A percentile compares a stretch with the other conserved stretches of the same genome.
Conservation (phyloP, 1,140 invertebrate species). For the Eupristina koningsbergeri region DNA sequence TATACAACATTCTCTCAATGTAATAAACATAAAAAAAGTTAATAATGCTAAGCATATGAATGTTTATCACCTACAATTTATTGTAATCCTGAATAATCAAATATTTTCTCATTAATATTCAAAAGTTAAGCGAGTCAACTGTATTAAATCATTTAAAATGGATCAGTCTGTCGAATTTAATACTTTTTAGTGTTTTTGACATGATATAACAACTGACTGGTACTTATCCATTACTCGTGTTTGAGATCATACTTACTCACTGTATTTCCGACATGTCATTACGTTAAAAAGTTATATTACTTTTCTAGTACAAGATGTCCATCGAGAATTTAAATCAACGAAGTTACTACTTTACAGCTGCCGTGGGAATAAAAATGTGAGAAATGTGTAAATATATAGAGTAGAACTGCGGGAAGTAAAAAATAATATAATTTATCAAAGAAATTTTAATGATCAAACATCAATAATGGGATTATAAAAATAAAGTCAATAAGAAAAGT, state of each 20-base stretch:
- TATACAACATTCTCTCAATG: no score
- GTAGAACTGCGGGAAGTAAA: background rate
- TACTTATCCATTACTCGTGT: background rate
- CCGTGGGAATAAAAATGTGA: background rate
- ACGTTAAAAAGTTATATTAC: constrained; percentile 1
- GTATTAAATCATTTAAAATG: background rate
- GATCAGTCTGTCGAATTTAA: background rate
- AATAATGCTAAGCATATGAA: no score
- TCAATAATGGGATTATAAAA: no score
- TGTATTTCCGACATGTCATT: background rate
- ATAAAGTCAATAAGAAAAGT: no score
- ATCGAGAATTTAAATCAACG: background rate
- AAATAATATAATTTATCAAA: background rate
- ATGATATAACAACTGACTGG: background rate
- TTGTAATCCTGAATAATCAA: no score
- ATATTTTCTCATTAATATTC: no score
- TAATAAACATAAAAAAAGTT: no score
- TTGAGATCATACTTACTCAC: background rate
- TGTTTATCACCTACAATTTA: no score
- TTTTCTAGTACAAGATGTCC: background rate
- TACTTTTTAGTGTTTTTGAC: background rate
- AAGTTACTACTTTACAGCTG: constrained; percentile 7
- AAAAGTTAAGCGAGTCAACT: no score
- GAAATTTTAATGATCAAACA: background rate
- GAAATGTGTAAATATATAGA: background rate